Base-by-base conservation (phyloP, 2,113 vertebrate genomes). In the Uria aalge region DNA sequence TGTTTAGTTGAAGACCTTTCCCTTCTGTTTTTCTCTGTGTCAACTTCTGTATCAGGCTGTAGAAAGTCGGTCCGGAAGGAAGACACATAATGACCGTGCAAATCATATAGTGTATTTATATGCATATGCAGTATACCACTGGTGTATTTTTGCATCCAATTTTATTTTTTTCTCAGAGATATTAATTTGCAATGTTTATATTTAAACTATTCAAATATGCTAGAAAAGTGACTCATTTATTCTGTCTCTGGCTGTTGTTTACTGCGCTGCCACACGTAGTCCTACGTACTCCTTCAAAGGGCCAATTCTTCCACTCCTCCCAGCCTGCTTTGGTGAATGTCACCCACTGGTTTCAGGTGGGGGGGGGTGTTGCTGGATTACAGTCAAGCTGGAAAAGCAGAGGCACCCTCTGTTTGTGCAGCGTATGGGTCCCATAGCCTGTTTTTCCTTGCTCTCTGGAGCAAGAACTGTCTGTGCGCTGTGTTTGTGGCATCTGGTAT, bases 101-200 rank as follows among this genome's bases (percentile, higher is more conserved):
- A 87, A 48, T 84, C 73, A 56, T 53, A 32, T 40, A 64, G 41
- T 62, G 29, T 95, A 90, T 93, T 94, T 95, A 81, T 94, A 73
- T 48, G 45, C 76, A 62, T 76, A 67, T 69, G 55, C 50, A 84
- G 48, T 90, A 56, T 90, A 90, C n/a, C 74, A 41, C 11, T 9
- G 36, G 85, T 89, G 76, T 94, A 93, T 94, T 95, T 96, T 96
- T 90, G 87, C 91, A 96, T 87, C 86, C 45, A 85, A 13, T 91
- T 92, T 92, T 87, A 88, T 77, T 94, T 96, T 74, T 96, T 87
- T 94, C 80, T 92, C 69, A 77, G 85, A 95, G 78, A 93, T 73
- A 84, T 5, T 92, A 40, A 72, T 92, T 92, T 96, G 20, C 74
- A 89, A 85, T 91, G 79, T 95, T 97, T 96, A 87, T 94, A 95